Evolutionary conservation across 2,113 vertebrate genomes (phyloP), one percentile per base, ranked within the genome.

Genomic region (Oostethus manadensis): DNA sequence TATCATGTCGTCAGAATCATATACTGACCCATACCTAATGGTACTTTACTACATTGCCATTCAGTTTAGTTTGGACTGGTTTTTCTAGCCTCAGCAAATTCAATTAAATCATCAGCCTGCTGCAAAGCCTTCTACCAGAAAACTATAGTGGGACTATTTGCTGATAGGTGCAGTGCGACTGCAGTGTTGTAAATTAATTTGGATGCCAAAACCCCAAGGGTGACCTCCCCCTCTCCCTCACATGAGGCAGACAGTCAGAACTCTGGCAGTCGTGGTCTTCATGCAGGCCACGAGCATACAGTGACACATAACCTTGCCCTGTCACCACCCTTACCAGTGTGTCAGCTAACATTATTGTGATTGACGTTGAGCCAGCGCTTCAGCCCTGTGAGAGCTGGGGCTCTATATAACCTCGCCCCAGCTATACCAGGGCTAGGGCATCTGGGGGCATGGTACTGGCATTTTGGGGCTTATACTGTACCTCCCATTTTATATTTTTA

Each of bases 291-390:
- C 51, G 74, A 87, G 88, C 80, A 10, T 71, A 79, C 68, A 76
- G 85, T 90, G 87, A 86, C 86, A 86, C 78, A 80, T 87, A 87
- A 89, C 89, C 88, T 89, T 88, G 88, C 87, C 88, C 85, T 89
- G 84, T 89, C 86, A 87, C 86, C 85, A 87, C 86, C 88, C 88
- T 89, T 84, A 79, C 87, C 81, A 87, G 45, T 72, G 78, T 84
- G 88, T 90, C 88, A 83, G 76, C 73, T 71, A 70, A 66, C 64
- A 83, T 89, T 88, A 89, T 69, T 55, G 56, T 88, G 87, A 90
- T 78, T 90, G 88, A 89, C 81, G 84, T 76, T 86, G 88, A 88
- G 79, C 74, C 70, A 66, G 62, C 64, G 64, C 70, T 80, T 61
- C 66, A 76, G 68, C 69, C 66, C 70, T 78, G 57, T 70, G 84